Conservation (phyloP, 2,113 vertebrate species). For the Notechis scutatus region DNA sequence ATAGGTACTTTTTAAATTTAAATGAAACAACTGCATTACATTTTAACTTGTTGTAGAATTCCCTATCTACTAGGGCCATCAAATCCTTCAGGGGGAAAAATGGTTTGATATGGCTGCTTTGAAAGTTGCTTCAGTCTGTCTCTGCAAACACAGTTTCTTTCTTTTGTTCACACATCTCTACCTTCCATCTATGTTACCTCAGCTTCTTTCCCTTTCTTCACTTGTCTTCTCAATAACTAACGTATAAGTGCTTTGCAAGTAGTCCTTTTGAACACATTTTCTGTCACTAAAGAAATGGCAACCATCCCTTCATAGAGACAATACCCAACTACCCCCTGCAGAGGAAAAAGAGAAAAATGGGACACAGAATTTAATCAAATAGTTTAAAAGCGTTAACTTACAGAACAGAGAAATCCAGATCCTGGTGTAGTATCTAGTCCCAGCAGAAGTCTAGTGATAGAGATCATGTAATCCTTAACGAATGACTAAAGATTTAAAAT, state of each 20-base stretch:
- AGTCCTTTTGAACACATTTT: background rate
- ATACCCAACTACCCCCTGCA: background rate
- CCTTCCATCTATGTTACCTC: background rate
- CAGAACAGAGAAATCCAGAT: constrained; percentile 82
- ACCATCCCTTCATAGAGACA: background rate
- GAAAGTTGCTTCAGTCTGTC: background rate
- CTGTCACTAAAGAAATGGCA: background rate
- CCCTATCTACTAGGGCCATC: background rate
- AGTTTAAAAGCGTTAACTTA: constrained; percentile 61
- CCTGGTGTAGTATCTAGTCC: constrained; percentile 81
- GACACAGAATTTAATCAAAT: constrained; percentile 18
- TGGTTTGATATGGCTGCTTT: background rate
- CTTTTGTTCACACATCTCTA: background rate
- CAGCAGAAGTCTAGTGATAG: constrained; percentile 80
- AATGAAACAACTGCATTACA: background rate
- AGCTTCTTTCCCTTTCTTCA: background rate
- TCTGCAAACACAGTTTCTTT: background rate
- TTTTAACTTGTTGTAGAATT: background rate
- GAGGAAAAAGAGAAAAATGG: background rate
- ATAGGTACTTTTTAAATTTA: background rate
- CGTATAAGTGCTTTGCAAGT: background rate
- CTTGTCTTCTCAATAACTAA: background rate
- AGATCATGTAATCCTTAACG: constrained; percentile 86
- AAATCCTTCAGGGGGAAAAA: background rate
- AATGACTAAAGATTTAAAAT: constrained; percentile 72